These are phyloP conservation scores for Centropyge bicolor DNA, from an alignment of 2,797 vertebrate species.

Conservation along the genomic window DNA sequence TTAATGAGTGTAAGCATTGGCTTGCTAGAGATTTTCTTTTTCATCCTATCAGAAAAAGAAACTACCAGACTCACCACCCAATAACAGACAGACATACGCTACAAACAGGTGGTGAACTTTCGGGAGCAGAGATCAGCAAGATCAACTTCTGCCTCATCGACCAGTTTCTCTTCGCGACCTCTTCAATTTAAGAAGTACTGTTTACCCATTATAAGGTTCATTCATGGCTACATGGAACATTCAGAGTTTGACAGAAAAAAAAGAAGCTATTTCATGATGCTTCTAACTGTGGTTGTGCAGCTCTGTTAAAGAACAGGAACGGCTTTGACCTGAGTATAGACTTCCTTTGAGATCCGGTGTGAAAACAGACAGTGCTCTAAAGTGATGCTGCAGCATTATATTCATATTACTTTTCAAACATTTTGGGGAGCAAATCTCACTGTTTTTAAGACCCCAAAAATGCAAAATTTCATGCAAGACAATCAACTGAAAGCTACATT, in stretches of 20 bases:
- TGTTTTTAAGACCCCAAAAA: background rate
- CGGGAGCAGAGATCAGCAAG: background rate
- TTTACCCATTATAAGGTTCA: conserved; percentile 13
- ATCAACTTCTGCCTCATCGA: background rate
- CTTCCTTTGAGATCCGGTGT: conserved; percentile 14
- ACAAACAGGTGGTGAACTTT: background rate
- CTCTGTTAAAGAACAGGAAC: conserved; percentile 7
- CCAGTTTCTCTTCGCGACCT: conserved; percentile 1
- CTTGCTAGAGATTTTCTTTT: background rate
- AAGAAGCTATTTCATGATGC: background rate
- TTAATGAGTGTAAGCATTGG: too few species aligned
- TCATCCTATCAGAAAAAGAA: background rate
- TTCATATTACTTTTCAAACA: background rate
- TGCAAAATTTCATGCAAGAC: background rate
- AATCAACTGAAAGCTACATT: background rate
- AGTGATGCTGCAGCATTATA: background rate
- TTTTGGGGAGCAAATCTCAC: background rate
- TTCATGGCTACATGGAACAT: background rate
- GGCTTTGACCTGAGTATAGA: background rate
- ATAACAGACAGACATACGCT: background rate
- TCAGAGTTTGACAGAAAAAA: conserved; percentile 1
- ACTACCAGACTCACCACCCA: background rate
- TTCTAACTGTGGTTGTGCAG: background rate
- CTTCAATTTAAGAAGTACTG: background rate
- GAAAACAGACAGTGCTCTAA: background rate